A percentile compares a stretch with the other conserved stretches of the same genome.
Evolutionary conservation across 2,113 vertebrate species (phyloP).

Genomic region (Heterotis niloticus): DNA sequence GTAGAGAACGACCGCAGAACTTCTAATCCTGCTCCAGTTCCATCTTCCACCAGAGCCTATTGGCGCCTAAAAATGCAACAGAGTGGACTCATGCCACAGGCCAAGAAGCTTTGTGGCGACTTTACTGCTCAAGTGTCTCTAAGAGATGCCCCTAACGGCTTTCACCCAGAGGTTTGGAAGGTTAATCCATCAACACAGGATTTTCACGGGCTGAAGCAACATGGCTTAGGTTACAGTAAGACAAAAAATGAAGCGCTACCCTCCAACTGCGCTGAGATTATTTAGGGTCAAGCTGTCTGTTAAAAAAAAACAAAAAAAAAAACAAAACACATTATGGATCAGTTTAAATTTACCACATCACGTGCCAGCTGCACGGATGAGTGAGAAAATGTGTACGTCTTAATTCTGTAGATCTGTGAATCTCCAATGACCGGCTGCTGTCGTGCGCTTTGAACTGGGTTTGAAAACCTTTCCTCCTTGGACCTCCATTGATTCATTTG

Average conservation of each 20-base stretch:
- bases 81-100: background rate
- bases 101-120: background rate
- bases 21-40: no score
- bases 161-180: conserved; percentile 3
- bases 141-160: background rate
- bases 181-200: conserved; percentile 26
- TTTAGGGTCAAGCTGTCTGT: background rate
- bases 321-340: background rate
- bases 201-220: background rate
- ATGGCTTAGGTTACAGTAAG: background rate
- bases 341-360: background rate
- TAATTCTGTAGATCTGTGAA: background rate
- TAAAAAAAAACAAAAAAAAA: background rate
- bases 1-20: no score
- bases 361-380: background rate
- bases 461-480: background rate
- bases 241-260: background rate
- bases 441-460: conserved; percentile 1
- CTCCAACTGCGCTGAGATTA: background rate
- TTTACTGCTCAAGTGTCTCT: background rate
- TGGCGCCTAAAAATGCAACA: no score
- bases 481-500: background rate
- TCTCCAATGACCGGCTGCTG: background rate
- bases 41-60: no score
- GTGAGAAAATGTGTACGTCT: background rate